Evolutionary conservation across 2,113 vertebrate genomes (phyloP), one percentile per base, ranked within the genome.

Genomic region (Coryphaenoides rupestris): DNA sequence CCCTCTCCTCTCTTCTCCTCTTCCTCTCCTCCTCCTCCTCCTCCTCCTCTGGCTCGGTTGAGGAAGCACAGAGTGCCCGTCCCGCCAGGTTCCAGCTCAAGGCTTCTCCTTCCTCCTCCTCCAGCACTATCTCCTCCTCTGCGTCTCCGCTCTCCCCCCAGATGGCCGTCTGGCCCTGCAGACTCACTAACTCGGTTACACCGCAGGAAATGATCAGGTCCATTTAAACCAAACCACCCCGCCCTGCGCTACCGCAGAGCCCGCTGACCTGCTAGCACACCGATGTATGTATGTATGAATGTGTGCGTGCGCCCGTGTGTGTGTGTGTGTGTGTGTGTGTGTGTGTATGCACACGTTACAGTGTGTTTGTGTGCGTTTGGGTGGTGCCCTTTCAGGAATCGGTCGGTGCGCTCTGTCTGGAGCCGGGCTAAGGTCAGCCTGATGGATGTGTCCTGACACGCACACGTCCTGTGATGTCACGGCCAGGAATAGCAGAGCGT

Each of bases 371-470:
- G 19, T 40, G 64, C 73, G 54, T 68, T 64, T 69, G 81, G 76
- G 74, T 22, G 17, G 55, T 22, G 55, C 9, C 47, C 47, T 81
- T 86, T 63, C 62, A 58, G 73, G 78, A 78, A 83, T 80, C 80
- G 69, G 81, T 84, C 83, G 70, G 81, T 78, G 78, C 80, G 73
- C 72, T 69, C 63, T 78, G 80, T 83, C 78, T 84, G 73, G 57
- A 69, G 75, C 81, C 68, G 65, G 83, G 80, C 77, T 85, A 88
- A 89, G 87, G 86, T 90, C 89, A 87, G 82, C 70, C 64, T 88
- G 87, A 90, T 90, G 80, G 84, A 90, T 90, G 83, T 75, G 79
- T 87, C 75, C 84, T 90, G 89, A 89, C 88, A 84, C 85, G 80
- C 81, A 81, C 83, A 86, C 82, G 75, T 79, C 83, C 85, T 77